Conservation (phyloP, 2,888 invertebrate species). For the Micoletzkya japonica region DNA sequence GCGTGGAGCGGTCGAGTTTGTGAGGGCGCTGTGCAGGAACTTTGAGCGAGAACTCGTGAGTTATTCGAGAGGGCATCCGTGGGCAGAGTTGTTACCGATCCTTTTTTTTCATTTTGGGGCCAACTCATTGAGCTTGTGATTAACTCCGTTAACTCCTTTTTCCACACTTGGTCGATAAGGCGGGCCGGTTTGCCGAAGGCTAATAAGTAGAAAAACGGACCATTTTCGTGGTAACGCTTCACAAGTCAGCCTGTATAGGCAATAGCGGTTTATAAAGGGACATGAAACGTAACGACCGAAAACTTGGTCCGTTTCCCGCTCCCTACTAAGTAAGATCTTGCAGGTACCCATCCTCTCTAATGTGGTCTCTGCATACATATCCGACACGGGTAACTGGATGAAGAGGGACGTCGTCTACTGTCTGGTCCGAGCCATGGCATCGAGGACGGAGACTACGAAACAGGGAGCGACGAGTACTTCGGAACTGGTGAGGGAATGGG, state of each 20-base stretch:
- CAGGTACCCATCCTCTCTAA: constrained; percentile 24
- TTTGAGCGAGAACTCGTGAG: constrained; percentile 73
- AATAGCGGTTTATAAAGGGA: no score
- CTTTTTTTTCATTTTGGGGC: no score
- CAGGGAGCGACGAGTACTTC: constrained; percentile 59
- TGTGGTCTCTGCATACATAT: constrained; percentile 24
- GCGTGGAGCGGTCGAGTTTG: constrained; percentile 93
- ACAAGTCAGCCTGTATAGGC: no score
- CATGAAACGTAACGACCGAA: no score
- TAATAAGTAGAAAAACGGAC: neutral
- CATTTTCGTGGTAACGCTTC: no score
- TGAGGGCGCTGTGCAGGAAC: constrained; percentile 83
- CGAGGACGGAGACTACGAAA: constrained; percentile 83
- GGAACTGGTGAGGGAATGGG: constrained; percentile 37
- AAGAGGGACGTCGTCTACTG: constrained; percentile 87
- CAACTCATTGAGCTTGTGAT: no score
- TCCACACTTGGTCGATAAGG: no score
- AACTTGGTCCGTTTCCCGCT: no score
- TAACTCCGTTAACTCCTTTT: no score
- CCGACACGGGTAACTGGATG: constrained; percentile 77
- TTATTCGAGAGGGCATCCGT: neutral
- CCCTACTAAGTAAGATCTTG: no score
- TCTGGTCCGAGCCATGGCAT: constrained; percentile 89
- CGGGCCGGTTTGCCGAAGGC: no score
- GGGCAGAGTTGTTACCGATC: neutral